Evolutionary conservation across 2,797 vertebrate genomes (phyloP).

Genomic region (Thripadectes ignobilis): DNA sequence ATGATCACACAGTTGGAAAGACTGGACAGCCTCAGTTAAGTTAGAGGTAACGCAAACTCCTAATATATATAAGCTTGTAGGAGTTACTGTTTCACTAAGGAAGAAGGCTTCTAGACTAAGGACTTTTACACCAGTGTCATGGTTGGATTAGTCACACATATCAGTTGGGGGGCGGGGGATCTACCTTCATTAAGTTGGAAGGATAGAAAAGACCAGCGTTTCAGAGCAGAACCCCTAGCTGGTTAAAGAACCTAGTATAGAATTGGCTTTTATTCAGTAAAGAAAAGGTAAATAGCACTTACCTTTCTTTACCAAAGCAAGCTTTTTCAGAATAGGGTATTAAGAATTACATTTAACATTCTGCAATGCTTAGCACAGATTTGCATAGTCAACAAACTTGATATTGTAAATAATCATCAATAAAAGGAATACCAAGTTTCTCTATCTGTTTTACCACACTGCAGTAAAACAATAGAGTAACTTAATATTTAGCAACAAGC

Average conservation of each 20-base stretch:
- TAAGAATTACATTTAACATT: slow-evolving; percentile 52
- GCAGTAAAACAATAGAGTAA: background rate
- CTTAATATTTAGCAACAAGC: background rate
- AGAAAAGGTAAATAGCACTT: slow-evolving; percentile 32
- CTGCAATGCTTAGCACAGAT: background rate
- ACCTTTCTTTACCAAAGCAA: slow-evolving; percentile 56
- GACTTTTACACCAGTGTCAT: background rate
- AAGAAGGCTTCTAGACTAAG: background rate
- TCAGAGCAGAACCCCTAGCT: background rate
- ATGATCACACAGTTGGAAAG: background rate
- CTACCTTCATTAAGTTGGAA: background rate
- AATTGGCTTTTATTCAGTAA: slow-evolving; percentile 16
- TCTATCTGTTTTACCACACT: background rate
- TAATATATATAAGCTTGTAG: background rate
- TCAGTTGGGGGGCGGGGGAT: background rate
- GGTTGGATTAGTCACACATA: background rate
- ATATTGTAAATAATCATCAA: background rate
- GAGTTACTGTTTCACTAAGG: background rate
- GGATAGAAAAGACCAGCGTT: background rate
- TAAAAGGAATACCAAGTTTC: background rate
- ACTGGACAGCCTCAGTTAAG: background rate
- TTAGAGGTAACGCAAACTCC: background rate
- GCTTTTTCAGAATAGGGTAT: slow-evolving; percentile 45
- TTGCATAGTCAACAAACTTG: background rate
- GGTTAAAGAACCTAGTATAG: background rate